phyloP scores from a whole-genome alignment of 1,140 invertebrate genomes.

The Sinonovacula constricta region DNA sequence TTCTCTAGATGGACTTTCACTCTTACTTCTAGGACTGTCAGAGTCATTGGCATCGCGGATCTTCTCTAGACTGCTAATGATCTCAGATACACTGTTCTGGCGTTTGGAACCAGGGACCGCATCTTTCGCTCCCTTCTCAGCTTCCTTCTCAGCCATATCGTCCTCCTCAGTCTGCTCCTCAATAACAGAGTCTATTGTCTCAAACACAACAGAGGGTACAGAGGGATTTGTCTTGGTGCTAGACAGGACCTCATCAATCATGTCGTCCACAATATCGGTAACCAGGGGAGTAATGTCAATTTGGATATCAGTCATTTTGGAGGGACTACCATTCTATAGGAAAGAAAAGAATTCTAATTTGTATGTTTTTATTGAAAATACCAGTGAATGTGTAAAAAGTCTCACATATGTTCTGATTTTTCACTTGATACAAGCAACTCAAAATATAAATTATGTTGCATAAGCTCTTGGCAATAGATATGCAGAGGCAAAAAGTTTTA shows the following conservation, averaged over 20 bases:
- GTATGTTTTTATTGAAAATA: too few species aligned
- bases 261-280: constrained; percentile 66
- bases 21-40: constrained; percentile 3
- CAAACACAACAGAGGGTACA: constrained; percentile 72
- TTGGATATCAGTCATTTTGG: constrained; percentile 51
- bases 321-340: constrained; percentile 61
- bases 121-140: constrained; percentile 30
- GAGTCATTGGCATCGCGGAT: neutral
- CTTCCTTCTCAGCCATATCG: constrained; percentile 37
- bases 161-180: constrained; percentile 55
- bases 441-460: too few species aligned
- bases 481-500: too few species aligned
- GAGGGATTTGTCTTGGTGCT: constrained; percentile 70
- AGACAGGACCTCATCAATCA: constrained; percentile 73
- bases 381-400: too few species aligned
- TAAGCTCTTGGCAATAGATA: too few species aligned
- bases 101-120: constrained; percentile 18
- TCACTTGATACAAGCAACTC: too few species aligned
- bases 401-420: too few species aligned
- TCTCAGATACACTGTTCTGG: constrained; percentile 36
- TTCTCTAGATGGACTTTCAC: constrained; percentile 19
- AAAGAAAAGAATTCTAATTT: too few species aligned
- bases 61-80: constrained; percentile 35
- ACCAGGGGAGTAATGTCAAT: constrained; percentile 45
- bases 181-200: constrained; percentile 67